Evolutionary conservation across 92 coral and sea anemone species (phyloP), one percentile per base, ranked within the genome.

Genomic region (Hydrozoanthus gracilis): DNA sequence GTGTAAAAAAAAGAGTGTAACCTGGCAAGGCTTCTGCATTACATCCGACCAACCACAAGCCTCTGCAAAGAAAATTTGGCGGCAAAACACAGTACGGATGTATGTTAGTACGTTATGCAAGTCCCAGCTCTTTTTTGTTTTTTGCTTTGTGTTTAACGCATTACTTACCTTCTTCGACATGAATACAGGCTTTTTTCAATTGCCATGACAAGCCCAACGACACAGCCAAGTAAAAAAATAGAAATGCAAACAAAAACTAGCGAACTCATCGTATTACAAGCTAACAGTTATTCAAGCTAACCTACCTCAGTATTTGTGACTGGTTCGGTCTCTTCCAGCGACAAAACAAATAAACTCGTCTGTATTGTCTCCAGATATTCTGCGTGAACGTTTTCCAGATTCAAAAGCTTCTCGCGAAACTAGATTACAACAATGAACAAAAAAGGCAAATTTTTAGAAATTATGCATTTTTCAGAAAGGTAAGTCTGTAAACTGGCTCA

Each of bases 321-420:
- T 10, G 93, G 95, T 35, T 83, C 82, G 56, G 83, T n/a, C 27
- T 88, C 95, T 72, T 96, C 98, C 35, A 96, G 89, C 12, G 92
- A 93, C 73, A 96, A 66, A 51, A 87, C 87, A 76, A 96, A 88
- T 72, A 96, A 86, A 76, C 98, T 94, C 69, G 56, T 90, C 91
- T 96, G 96, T 52, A 96, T 93, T 76, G 84, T 75, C 17, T 91
- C 89, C n/a, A 96, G 87, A 83, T 93, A 87, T 49, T 83, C 89
- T 15, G 66, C 77, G 78, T 96, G 93, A 6, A 65, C 86, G 55
- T 85, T 68, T 67, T 93, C 83, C 78, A 95, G 80, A 39, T 84
- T 76, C 79, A 91, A 77, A 82, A 96, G 83, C 73, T 90, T 89
- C 50, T 95, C 96, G 84, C 98, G 91, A 51, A 91, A 68, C 99